Evolutionary conservation across 2,888 invertebrate species (phyloP).

Genomic region (Homarus gammarus): DNA sequence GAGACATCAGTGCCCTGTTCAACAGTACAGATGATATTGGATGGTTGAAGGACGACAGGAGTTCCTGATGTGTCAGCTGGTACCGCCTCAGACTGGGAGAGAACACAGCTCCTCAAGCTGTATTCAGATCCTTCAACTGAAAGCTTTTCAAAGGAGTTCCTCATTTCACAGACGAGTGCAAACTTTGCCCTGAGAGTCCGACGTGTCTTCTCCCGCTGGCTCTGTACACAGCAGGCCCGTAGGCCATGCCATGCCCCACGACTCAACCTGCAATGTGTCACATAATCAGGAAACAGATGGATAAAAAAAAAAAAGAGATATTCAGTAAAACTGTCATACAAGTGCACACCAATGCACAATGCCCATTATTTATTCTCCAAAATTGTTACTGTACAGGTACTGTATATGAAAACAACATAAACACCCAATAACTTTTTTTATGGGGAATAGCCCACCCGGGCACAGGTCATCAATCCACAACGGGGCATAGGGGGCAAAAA

Average conservation of each 20-base stretch:
- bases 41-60: background rate
- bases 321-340: too few species aligned
- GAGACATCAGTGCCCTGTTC: background rate
- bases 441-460: too few species aligned
- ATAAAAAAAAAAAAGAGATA: too few species aligned
- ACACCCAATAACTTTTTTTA: too few species aligned
- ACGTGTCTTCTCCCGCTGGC: background rate
- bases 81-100: background rate
- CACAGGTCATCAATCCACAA: too few species aligned
- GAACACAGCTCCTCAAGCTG: background rate
- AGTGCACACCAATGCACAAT: too few species aligned
- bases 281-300: background rate
- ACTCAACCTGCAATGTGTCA: background rate
- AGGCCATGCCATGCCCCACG: constrained; percentile 4
- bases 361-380: too few species aligned
- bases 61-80: background rate
- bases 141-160: background rate
- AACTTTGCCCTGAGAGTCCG: background rate
- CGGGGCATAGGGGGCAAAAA: too few species aligned
- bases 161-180: background rate
- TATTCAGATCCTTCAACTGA: background rate
- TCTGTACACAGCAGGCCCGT: background rate
- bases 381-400: too few species aligned
- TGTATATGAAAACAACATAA: too few species aligned
- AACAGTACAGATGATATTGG: background rate